Evolutionary conservation across 1,140 invertebrate genomes (phyloP), one percentile per base, ranked within the genome.

Genomic region (Probaryconus sp.): DNA sequence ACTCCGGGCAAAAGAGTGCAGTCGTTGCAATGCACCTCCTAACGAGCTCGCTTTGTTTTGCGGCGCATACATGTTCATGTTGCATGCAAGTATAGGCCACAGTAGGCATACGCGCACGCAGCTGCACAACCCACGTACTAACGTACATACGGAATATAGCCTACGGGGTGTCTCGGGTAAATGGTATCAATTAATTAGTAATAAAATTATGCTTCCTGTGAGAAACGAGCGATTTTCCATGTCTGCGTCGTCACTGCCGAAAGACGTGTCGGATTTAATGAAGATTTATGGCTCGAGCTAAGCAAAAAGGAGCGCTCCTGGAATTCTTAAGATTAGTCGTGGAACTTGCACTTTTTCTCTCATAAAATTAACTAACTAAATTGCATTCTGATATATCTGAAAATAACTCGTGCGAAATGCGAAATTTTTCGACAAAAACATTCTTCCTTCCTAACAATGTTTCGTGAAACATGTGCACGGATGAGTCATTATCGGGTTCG

Each of bases 31-130:
- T 85, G 83, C 83, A 80, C 80, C 81, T 84, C 80, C 78, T 88
- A 88, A 88, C 86, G 86, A 88, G 85, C 85, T 87, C 81, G 85
- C 86, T 88, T 88, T 87, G 86, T 88, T 86, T 87, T 85, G 85
- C 79, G 58, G 77, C 63, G 70, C 77, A 79, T 79, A 75, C 79
- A 78, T 81, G 80, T 79, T 76, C 83, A 81, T 77, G 79, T 67
- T 55, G 67, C 64, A 79, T 80, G 76, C 69, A 51, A 69, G 72
- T 81, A 75, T 77, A 74, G 76, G n/a, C 77, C 42, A 47, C 21
- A 43, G 21, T 56, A 58, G 47, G 60, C 48, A 60, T 56, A 69
- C 76, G 45, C 42, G 50, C 40, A 47, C 10, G 28, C 17, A 13
- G 31, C 13, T 31, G 35, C 64, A 72, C 72, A 31, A 21, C 69